phyloP scores from a whole-genome alignment of 2,888 invertebrate species.

The Patella caerulea region DNA sequence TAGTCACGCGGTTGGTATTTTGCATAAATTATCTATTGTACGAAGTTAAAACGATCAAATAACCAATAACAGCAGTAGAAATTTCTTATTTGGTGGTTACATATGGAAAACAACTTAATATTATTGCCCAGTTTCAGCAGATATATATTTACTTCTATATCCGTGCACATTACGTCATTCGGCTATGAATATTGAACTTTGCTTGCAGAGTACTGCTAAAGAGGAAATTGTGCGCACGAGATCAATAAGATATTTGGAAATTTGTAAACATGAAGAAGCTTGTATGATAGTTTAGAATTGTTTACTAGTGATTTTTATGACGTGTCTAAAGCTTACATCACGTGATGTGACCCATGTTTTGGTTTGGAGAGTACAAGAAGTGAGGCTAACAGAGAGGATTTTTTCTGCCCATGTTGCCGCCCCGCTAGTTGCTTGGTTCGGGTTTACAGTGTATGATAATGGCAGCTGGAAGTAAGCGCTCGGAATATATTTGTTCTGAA shows the following conservation, averaged over 20 bases:
- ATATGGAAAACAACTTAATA: too few relatives aligned
- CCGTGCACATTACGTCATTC: not conserved
- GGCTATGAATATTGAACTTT: conserved; percentile 11
- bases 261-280: conserved; percentile 2
- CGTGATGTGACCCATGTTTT: conserved; percentile 10
- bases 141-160: not conserved
- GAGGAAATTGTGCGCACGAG: not conserved
- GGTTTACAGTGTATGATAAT: conserved; percentile 8
- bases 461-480: conserved; percentile 12
- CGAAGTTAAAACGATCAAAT: not conserved
- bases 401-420: not conserved
- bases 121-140: too few relatives aligned
- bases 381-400: not conserved
- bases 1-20: conserved; percentile 5
- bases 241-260: conserved; percentile 5
- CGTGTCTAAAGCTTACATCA: conserved; percentile 2
- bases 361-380: not conserved
- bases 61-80: not conserved
- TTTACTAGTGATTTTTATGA: conserved; percentile 12
- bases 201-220: conserved; percentile 1
- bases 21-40: conserved; percentile 6
- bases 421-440: conserved; percentile 4
- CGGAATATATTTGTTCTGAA: conserved; percentile 18
- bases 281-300: conserved; percentile 5
- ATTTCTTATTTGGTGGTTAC: too few relatives aligned